phyloP scores from a whole-genome alignment of 2,113 vertebrate genomes.

The Tor tambroides region DNA sequence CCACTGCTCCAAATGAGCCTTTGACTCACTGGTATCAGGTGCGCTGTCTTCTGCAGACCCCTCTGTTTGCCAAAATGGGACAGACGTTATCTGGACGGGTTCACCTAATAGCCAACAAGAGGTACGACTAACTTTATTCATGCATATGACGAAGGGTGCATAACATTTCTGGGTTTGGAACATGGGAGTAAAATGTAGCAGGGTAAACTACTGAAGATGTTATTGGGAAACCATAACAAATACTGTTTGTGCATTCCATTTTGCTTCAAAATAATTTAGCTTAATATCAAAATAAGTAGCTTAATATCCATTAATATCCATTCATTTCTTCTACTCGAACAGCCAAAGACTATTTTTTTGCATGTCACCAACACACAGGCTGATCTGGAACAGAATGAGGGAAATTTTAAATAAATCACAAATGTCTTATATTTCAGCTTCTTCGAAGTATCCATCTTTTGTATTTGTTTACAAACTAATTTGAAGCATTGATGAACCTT shows the following conservation, averaged over 20 bases:
- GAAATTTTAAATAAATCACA: not conserved
- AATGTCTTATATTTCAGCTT: not conserved
- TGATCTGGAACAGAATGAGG: not conserved
- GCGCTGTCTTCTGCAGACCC: slow-evolving; percentile 80
- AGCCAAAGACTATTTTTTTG: not conserved
- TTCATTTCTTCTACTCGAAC: not conserved
- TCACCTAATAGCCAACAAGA: slow-evolving; percentile 74
- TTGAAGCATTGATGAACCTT: not conserved
- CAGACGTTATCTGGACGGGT: slow-evolving; percentile 81
- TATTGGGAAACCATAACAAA: not conserved
- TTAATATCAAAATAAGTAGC: not conserved
- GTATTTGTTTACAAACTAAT: not conserved
- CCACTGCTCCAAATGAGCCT: slow-evolving; percentile 79
- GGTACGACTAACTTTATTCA: slow-evolving; percentile 60
- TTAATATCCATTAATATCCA: not conserved
- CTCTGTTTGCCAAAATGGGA: slow-evolving; percentile 79
- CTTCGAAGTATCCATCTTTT: not conserved
- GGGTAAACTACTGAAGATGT: not conserved
- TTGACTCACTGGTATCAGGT: slow-evolving; percentile 84
- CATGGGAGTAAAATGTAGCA: not conserved
- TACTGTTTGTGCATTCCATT: not conserved
- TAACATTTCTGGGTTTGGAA: not conserved
- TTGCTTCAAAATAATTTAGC: not conserved
- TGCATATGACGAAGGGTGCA: not conserved
- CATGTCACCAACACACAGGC: not conserved